phyloP scores from a whole-genome alignment of 2,113 vertebrate genomes.

The Calonectris borealis region DNA sequence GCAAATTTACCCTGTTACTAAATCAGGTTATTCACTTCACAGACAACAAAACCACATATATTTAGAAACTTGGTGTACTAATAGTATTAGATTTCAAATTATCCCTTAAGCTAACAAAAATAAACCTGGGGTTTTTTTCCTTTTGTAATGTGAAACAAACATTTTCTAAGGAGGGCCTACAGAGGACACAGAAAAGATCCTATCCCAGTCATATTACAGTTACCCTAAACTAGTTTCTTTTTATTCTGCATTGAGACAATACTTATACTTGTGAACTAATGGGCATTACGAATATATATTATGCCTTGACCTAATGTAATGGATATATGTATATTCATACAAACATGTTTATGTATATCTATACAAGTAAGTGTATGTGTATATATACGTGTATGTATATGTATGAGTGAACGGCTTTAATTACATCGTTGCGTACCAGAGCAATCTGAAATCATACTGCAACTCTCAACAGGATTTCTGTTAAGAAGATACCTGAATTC shows the following conservation, averaged over 20 bases:
- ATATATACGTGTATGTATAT: not conserved
- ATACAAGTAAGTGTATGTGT: not conserved
- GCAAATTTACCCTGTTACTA: slow-evolving; percentile 21
- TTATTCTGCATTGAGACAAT: not conserved
- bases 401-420: not conserved
- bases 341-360: not conserved
- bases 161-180: not conserved
- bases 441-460: not conserved
- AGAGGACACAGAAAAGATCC: not conserved
- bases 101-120: not conserved
- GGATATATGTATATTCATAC: not conserved
- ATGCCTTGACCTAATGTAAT: not conserved
- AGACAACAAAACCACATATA: not conserved
- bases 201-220: not conserved
- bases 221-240: not conserved
- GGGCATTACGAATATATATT: not conserved
- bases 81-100: slow-evolving; percentile 4
- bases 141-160: not conserved
- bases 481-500: not conserved
- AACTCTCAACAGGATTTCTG: not conserved
- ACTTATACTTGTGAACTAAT: not conserved
- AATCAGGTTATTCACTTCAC: slow-evolving; percentile 20
- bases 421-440: not conserved
- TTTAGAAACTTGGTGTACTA: not conserved
- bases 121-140: not conserved